A percentile compares a stretch with the other conserved stretches of the same genome.
Conservation (phyloP, 2,888 invertebrate species). For the Chelonus formosanus region DNA sequence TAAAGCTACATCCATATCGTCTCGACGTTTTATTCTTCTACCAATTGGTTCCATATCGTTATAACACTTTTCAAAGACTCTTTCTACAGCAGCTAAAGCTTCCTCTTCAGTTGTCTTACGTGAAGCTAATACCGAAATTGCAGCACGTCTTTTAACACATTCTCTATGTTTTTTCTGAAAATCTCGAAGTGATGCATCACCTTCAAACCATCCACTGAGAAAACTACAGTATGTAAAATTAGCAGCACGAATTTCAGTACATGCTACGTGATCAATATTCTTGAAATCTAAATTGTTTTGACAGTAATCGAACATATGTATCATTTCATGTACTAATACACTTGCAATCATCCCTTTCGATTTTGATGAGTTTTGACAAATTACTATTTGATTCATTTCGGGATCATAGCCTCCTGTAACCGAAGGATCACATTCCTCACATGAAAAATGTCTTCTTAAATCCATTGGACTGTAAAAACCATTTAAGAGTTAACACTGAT, state of each 20-base stretch:
- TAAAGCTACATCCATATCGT: slow-evolving; percentile 80
- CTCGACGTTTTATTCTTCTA: slow-evolving; percentile 76
- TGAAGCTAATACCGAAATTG: slow-evolving; percentile 83
- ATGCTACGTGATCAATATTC: slow-evolving; percentile 91
- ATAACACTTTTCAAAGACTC: slow-evolving; percentile 91
- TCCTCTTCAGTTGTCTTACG: slow-evolving; percentile 77
- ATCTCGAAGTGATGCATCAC: slow-evolving; percentile 77
- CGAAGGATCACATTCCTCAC: slow-evolving; percentile 85
- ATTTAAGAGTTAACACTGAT: slow-evolving; percentile 24
- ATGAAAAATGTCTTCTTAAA: slow-evolving; percentile 86
- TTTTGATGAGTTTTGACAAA: slow-evolving; percentile 87
- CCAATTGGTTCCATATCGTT: slow-evolving; percentile 93
- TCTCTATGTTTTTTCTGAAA: slow-evolving; percentile 81
- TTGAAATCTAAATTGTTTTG: slow-evolving; percentile 86
- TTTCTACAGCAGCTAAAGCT: slow-evolving; percentile 80
- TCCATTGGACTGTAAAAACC: slow-evolving; percentile 76
- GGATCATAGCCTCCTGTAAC: slow-evolving; percentile 94
- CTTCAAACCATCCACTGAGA: slow-evolving; percentile 79
- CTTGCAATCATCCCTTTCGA: slow-evolving; percentile 78
- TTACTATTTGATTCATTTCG: slow-evolving; percentile 85
- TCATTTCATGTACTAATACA: slow-evolving; percentile 89
- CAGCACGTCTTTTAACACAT: slow-evolving; percentile 90
- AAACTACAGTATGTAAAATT: slow-evolving; percentile 94
- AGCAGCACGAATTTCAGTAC: slow-evolving; percentile 94
- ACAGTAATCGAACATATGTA: slow-evolving; percentile 97